These are phyloP conservation scores for Spatula clypeata DNA, from an alignment of 2,797 vertebrate species.

Conservation along the genomic window DNA sequence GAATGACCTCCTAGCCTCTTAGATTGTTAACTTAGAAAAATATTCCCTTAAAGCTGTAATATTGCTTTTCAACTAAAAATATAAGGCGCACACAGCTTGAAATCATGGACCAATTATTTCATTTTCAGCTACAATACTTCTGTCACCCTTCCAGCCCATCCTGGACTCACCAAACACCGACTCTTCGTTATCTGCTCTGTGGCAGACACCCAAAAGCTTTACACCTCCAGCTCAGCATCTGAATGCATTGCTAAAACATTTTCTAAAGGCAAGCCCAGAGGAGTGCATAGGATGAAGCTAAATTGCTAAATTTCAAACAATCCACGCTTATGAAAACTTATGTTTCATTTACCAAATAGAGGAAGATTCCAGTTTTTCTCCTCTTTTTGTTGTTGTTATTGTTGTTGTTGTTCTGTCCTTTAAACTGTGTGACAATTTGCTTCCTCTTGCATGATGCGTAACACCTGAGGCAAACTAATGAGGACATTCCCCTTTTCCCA, in stretches of 20 bases:
- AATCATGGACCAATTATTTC: slow-evolving; percentile 69
- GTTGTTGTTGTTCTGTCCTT: background rate
- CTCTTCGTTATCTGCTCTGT: background rate
- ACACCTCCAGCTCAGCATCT: background rate
- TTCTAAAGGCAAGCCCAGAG: background rate
- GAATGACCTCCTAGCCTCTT: slow-evolving; percentile 86
- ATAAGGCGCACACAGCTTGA: slow-evolving; percentile 70
- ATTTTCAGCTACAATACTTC: slow-evolving; percentile 64
- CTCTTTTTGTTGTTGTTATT: background rate
- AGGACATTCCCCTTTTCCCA: slow-evolving; percentile 20
- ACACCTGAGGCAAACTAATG: slow-evolving; percentile 24
- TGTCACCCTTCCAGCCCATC: background rate
- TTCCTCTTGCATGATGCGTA: background rate
- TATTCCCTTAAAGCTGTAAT: slow-evolving; percentile 88
- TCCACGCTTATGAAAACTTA: background rate
- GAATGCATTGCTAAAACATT: background rate
- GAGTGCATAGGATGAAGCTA: background rate
- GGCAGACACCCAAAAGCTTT: background rate
- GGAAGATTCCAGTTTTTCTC: background rate
- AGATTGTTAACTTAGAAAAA: slow-evolving; percentile 89
- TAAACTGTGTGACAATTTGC: background rate
- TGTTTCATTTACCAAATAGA: background rate
- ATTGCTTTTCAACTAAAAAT: slow-evolving; percentile 84
- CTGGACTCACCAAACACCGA: background rate
- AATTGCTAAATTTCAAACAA: accelerated